Conservation (phyloP, 2,113 vertebrate genomes). For the Labeo rohita region DNA sequence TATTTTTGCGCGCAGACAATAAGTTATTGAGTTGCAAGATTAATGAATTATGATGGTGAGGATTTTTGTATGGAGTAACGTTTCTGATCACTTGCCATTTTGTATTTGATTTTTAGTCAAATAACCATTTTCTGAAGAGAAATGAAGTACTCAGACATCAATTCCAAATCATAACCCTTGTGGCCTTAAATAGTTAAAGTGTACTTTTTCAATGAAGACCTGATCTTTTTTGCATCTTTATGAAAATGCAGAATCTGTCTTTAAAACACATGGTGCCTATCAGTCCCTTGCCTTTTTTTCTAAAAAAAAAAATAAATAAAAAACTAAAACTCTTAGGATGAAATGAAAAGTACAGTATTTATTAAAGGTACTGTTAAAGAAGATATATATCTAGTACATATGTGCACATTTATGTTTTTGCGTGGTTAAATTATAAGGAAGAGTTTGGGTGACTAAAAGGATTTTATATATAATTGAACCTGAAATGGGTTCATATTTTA, state of each 20-base stretch:
- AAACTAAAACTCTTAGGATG: background rate
- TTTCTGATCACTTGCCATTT: constrained; percentile 50
- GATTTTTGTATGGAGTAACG: constrained; percentile 47
- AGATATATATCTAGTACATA: constrained; percentile 25
- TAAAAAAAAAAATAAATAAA: too few relatives aligned
- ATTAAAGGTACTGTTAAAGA: constrained; percentile 52
- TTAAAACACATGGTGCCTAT: constrained; percentile 68
- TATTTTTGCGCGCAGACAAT: constrained; percentile 66
- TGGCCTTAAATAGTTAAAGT: constrained; percentile 73
- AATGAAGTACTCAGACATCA: constrained; percentile 4
- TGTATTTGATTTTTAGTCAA: constrained; percentile 62
- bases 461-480: constrained; percentile 37
- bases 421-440: constrained; percentile 35
- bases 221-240: constrained; percentile 69
- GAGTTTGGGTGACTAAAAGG: background rate
- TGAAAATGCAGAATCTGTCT: constrained; percentile 64
- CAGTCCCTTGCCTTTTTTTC: constrained; percentile 61
- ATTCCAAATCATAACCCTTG: constrained; percentile 54
- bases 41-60: constrained; percentile 40
- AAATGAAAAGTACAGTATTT: constrained; percentile 66
- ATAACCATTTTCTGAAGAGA: background rate
- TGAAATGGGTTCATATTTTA: constrained; percentile 12
- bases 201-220: constrained; percentile 56
- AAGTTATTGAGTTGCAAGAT: constrained; percentile 68
- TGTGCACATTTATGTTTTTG: constrained; percentile 38